Conservation (phyloP, 1,140 invertebrate genomes). For the Pseudachorutes palmiensis region DNA sequence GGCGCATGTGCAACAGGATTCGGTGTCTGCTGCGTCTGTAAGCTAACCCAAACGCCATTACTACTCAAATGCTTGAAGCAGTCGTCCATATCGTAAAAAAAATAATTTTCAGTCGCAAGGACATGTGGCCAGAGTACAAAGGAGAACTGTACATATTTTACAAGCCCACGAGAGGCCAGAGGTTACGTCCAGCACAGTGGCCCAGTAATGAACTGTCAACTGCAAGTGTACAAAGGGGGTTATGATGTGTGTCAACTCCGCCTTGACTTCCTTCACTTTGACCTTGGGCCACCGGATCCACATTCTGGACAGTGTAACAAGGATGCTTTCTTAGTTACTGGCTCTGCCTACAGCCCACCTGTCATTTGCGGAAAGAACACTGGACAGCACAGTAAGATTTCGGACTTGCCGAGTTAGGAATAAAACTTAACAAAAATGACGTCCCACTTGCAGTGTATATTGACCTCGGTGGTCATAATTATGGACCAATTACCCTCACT, state of each 20-base stretch:
- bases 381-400: slow-evolving; percentile 43
- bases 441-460: slow-evolving; percentile 40
- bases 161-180: slow-evolving; percentile 40
- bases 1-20: slow-evolving; percentile 44
- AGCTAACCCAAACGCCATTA: no score
- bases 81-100: neutral
- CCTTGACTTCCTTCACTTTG: slow-evolving; percentile 39
- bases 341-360: slow-evolving; percentile 41
- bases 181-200: slow-evolving; percentile 32
- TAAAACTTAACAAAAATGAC: neutral
- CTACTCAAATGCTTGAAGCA: no score
- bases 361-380: slow-evolving; percentile 43
- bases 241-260: slow-evolving; percentile 44
- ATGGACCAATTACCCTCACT: slow-evolving; percentile 39
- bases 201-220: slow-evolving; percentile 42
- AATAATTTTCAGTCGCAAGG: slow-evolving; percentile 38
- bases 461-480: slow-evolving; percentile 40
- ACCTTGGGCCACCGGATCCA: slow-evolving; percentile 40
- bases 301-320: slow-evolving; percentile 41
- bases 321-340: slow-evolving; percentile 43
- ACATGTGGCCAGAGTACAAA: slow-evolving; percentile 43
- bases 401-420: neutral
- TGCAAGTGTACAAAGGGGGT: slow-evolving; percentile 43
- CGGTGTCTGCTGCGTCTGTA: slow-evolving; percentile 45
- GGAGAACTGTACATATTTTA: slow-evolving; percentile 46